Percentiles rank a stretch among this genome's conserved stretches.
phyloP scores from a whole-genome alignment of 2,113 vertebrate species.

The Bufo gargarizans region DNA sequence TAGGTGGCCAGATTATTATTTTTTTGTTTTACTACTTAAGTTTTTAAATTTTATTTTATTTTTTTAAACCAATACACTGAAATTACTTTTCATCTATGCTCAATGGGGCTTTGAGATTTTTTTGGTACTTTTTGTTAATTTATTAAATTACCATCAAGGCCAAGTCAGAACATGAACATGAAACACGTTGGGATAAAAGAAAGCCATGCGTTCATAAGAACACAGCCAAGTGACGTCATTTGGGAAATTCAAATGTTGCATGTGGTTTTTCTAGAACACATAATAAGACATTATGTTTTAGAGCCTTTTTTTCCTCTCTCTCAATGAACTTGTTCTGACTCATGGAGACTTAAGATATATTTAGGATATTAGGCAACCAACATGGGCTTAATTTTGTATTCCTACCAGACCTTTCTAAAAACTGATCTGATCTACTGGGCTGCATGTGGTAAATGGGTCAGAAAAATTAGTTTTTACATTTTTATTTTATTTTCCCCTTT shows the following conservation, averaged over 20 bases:
- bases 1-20: too few relatives aligned
- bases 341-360: not conserved
- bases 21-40: not conserved
- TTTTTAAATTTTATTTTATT: not conserved
- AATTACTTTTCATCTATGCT: not conserved
- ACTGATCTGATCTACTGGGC: too few relatives aligned
- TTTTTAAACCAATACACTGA: not conserved
- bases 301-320: not conserved
- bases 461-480: too few relatives aligned
- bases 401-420: not conserved
- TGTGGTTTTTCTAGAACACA: slow-evolving; percentile 34
- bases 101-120: not conserved
- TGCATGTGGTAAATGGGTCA: too few relatives aligned
- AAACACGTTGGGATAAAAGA: not conserved
- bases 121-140: not conserved
- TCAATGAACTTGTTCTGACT: slow-evolving; percentile 18
- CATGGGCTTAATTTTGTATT: not conserved
- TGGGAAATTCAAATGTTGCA: slow-evolving; percentile 24
- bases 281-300: slow-evolving; percentile 22
- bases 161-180: slow-evolving; percentile 12
- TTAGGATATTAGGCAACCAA: not conserved
- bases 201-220: slow-evolving; percentile 1
- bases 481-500: too few relatives aligned
- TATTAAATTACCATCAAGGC: not conserved
- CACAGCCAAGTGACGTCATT: slow-evolving; percentile 8